Evolutionary conservation across 2,113 vertebrate genomes (phyloP).

Genomic region (Polypterus senegalus): DNA sequence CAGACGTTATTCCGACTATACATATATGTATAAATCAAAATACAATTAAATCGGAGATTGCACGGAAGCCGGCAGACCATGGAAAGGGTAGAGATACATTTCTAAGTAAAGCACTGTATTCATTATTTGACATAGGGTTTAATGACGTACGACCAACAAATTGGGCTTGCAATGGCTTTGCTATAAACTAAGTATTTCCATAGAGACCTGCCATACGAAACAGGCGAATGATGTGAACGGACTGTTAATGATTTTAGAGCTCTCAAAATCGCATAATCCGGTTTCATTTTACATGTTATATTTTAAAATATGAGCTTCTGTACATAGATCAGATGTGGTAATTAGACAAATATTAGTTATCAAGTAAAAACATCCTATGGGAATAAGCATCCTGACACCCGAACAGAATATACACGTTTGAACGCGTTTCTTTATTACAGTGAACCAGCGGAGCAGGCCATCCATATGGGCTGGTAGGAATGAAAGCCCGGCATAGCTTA

Average conservation of each 20-base stretch:
- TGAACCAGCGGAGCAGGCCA: no score
- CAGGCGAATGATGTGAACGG: neutral
- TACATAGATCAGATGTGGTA: neutral
- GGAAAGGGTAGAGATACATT: neutral
- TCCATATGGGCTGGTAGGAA: no score
- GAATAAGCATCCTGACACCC: constrained; percentile 3
- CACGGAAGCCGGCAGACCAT: neutral
- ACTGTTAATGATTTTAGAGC: no score
- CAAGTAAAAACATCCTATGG: constrained; percentile 23
- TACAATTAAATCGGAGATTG: neutral
- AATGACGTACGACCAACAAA: neutral
- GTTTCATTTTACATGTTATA: neutral
- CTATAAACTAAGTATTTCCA: neutral
- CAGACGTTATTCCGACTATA: no score
- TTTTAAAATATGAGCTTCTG: neutral
- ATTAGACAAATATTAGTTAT: neutral
- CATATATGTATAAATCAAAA: no score
- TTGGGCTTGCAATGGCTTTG: neutral
- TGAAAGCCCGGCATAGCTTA: no score
- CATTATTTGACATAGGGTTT: neutral
- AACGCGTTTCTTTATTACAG: no score
- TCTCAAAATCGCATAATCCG: neutral
- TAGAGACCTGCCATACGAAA: neutral
- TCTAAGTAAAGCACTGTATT: neutral
- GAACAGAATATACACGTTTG: no score